phyloP scores from a whole-genome alignment of 1,140 invertebrate species.

The Dysdera silvatica region DNA sequence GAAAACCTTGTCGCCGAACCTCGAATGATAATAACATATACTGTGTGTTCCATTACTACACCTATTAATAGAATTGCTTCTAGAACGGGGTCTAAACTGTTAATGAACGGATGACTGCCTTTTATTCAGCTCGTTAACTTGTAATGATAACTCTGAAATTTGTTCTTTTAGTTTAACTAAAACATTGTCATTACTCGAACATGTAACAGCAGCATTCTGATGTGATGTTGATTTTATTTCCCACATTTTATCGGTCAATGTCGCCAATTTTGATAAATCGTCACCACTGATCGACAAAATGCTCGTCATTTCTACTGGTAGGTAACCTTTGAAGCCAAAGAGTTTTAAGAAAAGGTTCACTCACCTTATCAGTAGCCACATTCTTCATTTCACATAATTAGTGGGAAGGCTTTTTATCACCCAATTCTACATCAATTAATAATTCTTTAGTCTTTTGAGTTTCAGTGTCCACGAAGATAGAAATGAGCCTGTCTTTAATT shows the following conservation, averaged over 20 bases:
- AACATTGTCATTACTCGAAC: no score
- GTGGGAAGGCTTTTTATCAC: background rate
- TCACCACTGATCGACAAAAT: background rate
- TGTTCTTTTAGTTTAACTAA: no score
- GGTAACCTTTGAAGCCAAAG: background rate
- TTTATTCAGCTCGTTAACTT: no score
- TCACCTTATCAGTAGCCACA: background rate
- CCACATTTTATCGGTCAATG: background rate
- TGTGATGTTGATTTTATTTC: background rate
- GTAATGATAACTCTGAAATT: no score
- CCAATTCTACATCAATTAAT: background rate
- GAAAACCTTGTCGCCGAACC: conserved; percentile 21
- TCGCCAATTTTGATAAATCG: background rate
- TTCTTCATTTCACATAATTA: background rate
- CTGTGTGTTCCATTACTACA: background rate
- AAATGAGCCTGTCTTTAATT: background rate
- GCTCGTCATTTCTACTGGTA: background rate
- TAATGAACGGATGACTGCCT: no score
- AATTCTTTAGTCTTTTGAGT: background rate
- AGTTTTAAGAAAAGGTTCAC: background rate
- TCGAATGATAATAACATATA: conserved; percentile 26
- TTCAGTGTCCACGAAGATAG: background rate
- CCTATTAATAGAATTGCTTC: no score
- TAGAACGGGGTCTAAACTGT: no score
- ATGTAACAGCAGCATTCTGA: no score